Base-by-base conservation (phyloP, 2,888 invertebrate species). In the Alcis repandata region DNA sequence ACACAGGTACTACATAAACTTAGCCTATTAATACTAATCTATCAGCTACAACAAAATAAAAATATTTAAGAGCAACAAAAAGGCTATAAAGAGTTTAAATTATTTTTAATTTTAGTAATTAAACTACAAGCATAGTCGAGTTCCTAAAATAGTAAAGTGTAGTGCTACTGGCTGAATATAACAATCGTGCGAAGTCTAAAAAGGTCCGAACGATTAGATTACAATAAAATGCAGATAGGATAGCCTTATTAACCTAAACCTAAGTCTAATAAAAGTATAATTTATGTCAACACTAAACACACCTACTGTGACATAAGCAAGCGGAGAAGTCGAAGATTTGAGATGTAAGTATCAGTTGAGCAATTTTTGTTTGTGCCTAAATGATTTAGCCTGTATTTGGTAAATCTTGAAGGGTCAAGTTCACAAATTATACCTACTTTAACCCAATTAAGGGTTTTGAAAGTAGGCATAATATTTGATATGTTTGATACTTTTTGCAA, bases 181-280 rank as follows among this genome's bases (percentile, higher is more conserved):
- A 11, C 36, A 40, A n/a, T n/a, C 13, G n/a, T 20, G 20, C 20
- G 1, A 0, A 45, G 20, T 10, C 45, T 15, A 45, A 45, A 45
- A 63, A 52, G 41, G 1, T 1, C n/a, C 15, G 9, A 52, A 59
- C 45, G 59, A 61, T 11, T 15, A 48, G 4, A 7, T 15, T 32
- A 48, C 2, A 7, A 13, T n/a, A 4, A n/a, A 11, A 11, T 17
- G 2, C 32, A 17, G 10, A 33, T 10, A 32, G 22, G n/a, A n/a
- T n/a, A 40, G 27, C 27, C 43, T 43, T 19, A 7, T 36, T 33
- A 51, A 15, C 32, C 32, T 22, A 38, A 13, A 20, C 20, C 22
- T 60, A 58, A 38, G 38, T 56, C 45, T 61, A 46, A 59, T 56
- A 33, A 48, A 61, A 62, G n/a, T 56, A 49, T 22, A 48, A 56